Conservation (phyloP, 2,797 vertebrate species). For the Prionace glauca region DNA sequence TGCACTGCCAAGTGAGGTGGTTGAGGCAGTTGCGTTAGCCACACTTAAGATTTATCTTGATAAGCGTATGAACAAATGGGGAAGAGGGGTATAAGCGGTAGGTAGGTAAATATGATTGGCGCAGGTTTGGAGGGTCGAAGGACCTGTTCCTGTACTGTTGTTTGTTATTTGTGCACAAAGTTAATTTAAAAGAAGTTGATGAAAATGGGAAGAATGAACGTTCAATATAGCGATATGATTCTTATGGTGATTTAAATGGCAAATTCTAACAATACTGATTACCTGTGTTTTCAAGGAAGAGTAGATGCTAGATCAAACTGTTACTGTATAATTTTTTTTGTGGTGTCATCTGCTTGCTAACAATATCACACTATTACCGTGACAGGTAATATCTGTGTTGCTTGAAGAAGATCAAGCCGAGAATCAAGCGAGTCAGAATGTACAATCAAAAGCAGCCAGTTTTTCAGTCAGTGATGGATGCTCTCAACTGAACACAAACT, state of each 20-base stretch:
- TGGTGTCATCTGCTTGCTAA: not conserved
- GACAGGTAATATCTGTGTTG: slow-evolving; percentile 81
- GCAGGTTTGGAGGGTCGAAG: too few relatives aligned
- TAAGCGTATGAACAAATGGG: too few relatives aligned
- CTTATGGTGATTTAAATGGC: not conserved
- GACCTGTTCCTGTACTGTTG: too few relatives aligned
- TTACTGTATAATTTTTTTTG: not conserved
- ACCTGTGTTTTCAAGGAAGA: not conserved
- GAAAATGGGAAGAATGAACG: not conserved
- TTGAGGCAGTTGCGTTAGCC: too few relatives aligned
- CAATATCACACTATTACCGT: slow-evolving; percentile 38
- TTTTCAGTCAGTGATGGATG: slow-evolving; percentile 75
- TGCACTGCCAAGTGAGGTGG: too few relatives aligned
- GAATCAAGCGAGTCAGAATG: slow-evolving; percentile 56
- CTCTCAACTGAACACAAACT: slow-evolving; percentile 72
- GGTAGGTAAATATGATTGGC: too few relatives aligned
- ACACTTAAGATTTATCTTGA: too few relatives aligned
- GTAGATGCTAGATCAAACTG: not conserved
- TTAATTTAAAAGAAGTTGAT: not conserved
- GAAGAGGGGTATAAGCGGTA: too few relatives aligned
- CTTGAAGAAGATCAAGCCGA: slow-evolving; percentile 78
- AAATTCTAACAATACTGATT: not conserved
- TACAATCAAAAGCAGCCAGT: slow-evolving; percentile 54
- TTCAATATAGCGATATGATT: not conserved
- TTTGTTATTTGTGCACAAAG: too few relatives aligned